phyloP scores from a whole-genome alignment of 2,113 vertebrate genomes.

The Nyctibius bracteatus region DNA sequence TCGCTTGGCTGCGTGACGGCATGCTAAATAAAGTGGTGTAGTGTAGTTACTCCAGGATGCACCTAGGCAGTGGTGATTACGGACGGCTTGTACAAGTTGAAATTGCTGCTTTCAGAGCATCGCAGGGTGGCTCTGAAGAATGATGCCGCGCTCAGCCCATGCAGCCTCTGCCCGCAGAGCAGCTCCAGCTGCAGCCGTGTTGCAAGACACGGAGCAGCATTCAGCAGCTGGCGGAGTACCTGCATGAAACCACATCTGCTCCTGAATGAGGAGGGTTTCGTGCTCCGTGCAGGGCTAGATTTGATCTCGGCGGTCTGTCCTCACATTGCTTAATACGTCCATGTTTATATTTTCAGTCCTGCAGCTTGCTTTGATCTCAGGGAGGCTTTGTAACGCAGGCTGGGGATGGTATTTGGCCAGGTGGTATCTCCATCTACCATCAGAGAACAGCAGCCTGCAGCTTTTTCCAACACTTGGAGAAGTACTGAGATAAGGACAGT shows the following conservation, averaged over 20 bases:
- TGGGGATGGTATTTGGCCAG: background rate
- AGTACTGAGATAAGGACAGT: background rate
- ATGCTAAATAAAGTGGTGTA: background rate
- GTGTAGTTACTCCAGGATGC: background rate
- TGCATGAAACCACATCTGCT: background rate
- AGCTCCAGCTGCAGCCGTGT: background rate
- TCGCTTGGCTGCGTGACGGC: background rate
- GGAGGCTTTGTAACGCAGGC: background rate
- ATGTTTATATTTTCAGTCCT: background rate
- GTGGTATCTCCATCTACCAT: background rate
- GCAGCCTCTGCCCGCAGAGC: background rate
- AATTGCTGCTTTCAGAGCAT: background rate
- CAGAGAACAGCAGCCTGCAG: background rate
- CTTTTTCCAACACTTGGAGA: background rate
- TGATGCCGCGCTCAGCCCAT: rapidly evolving
- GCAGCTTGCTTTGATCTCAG: constrained; percentile 8
- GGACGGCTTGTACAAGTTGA: background rate
- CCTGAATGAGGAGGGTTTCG: rapidly evolving
- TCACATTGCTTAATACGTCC: background rate
- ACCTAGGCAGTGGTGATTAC: background rate
- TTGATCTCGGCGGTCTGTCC: background rate
- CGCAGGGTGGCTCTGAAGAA: background rate
- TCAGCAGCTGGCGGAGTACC: background rate
- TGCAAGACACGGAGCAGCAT: background rate
- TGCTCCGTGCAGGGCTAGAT: background rate